Evolutionary conservation across 2,113 vertebrate species (phyloP).

Genomic region (Lepisosteus oculatus): DNA sequence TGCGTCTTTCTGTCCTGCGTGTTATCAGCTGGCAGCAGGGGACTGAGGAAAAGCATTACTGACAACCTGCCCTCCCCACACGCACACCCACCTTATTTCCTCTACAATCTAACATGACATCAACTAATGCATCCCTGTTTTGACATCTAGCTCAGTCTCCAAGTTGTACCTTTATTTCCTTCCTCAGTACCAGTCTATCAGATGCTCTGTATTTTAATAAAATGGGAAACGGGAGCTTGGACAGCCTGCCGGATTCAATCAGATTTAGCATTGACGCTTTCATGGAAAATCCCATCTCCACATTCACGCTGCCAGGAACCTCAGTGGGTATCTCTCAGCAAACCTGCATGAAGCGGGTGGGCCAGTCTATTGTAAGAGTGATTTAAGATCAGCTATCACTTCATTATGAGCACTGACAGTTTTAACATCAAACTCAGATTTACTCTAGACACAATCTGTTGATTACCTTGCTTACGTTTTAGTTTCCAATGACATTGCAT

Average conservation of each 20-base stretch:
- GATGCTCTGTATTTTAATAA: neutral
- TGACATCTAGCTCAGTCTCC: neutral
- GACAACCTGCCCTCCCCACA: neutral
- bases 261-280: neutral
- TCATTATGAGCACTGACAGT: neutral
- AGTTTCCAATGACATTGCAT: no score
- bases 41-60: neutral
- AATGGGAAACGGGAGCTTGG: neutral
- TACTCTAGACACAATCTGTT: no score
- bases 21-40: neutral
- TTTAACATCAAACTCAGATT: no score
- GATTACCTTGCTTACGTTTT: no score
- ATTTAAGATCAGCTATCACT: neutral
- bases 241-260: neutral
- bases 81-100: neutral
- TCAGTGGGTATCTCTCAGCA: neutral
- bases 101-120: neutral
- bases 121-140: neutral
- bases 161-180: neutral
- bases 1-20: neutral
- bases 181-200: slow-evolving; percentile 2
- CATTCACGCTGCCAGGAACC: neutral
- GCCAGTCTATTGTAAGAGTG: neutral
- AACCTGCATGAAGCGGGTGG: neutral
- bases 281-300: neutral